Evolutionary conservation across 2,888 invertebrate species (phyloP).

Genomic region (Aphodius sticticus): DNA sequence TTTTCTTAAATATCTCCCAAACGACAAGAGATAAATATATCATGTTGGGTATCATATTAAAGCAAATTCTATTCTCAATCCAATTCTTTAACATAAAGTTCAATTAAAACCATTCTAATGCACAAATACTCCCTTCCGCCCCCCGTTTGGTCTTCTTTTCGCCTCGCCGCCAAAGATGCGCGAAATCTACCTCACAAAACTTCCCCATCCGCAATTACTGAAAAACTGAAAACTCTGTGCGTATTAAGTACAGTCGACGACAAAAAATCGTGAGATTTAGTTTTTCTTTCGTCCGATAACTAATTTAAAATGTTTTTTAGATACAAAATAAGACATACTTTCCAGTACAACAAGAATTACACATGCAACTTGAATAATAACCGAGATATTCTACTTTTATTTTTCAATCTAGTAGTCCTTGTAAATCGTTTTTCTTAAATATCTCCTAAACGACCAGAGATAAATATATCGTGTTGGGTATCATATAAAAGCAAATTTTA

Average conservation of each 20-base stretch:
- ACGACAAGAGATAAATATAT: not conserved
- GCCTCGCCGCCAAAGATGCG: not conserved
- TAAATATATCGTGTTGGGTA: not conserved
- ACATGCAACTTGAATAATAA: not conserved
- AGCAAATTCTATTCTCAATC: not conserved
- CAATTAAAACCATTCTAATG: no score
- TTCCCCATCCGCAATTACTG: not conserved
- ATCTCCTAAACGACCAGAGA: not conserved
- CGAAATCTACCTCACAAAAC: not conserved
- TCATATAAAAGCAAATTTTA: not conserved
- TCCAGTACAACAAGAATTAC: not conserved
- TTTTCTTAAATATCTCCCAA: not conserved
- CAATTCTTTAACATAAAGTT: not conserved
- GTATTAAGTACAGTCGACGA: not conserved
- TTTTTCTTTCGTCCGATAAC: not conserved
- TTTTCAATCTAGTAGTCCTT: not conserved
- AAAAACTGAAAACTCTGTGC: not conserved
- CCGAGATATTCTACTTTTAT: not conserved
- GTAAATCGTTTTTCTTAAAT: not conserved
- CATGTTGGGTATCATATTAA: not conserved
- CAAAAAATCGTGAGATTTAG: not conserved
- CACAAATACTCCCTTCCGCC: not conserved
- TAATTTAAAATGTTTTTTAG: not conserved
- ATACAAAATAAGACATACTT: not conserved
- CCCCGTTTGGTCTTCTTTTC: not conserved